Evolutionary conservation across 2,888 invertebrate genomes (phyloP), one percentile per base, ranked within the genome.

Genomic region (Neelides folsomi): DNA sequence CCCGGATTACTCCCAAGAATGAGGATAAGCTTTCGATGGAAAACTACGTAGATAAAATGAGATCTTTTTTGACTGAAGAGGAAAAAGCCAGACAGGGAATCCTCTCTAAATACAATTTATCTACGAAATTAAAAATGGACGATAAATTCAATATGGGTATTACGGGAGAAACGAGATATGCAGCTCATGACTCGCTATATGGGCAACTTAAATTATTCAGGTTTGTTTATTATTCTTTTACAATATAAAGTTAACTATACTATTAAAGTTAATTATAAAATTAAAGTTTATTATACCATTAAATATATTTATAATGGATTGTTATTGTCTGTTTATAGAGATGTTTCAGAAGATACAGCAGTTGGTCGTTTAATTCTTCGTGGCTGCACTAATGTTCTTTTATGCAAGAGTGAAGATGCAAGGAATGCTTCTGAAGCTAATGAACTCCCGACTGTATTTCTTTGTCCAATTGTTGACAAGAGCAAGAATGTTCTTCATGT

Each of bases 321-420:
- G 10, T 27, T n/a, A 19, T 51, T 47, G 18, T 37, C 15, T 38
- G 37, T 15, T 36, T 35, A 15, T 42, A 80, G 82, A 66, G 81
- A 82, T 66, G 74, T 87, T 41, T 84, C 84, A 0, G 86, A 86
- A 68, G 87, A 87, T 67, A 84, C 86, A 2, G 80, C 83, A 10
- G 83, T 84, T 45, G 87, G 87, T 1, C 75, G 86, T 20, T 72
- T 87, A 12, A 81, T 87, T 55, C 71, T 86, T 13, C 82, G 82
- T 66, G 83, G 83, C 66, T 86, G 85, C 67, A 79, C 78, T 54
- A 78, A 78, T 38, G 80, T 85, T 7, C 77, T 81, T 55, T 70
- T 85, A 45, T 76, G 74, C 38, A 72, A 58, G 43, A 58, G 60
- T 1, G 62, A 60, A 44, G 57, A 59, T 37, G 55, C 54, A 8